These are phyloP conservation scores for Dermatemys mawii DNA, from an alignment of 2,113 vertebrate species.

Conservation along the genomic window DNA sequence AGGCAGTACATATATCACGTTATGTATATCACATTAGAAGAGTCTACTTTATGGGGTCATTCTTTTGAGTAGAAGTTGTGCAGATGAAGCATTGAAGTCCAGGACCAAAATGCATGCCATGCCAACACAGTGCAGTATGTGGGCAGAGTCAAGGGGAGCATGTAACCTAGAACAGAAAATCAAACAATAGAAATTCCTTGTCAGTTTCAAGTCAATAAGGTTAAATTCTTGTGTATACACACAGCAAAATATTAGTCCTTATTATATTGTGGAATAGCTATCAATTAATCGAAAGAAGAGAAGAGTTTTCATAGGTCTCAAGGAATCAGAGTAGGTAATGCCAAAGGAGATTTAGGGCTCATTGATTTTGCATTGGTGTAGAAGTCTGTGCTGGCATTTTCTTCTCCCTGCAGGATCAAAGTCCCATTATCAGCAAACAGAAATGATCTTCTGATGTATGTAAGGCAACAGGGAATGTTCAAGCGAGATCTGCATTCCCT, in stretches of 20 bases:
- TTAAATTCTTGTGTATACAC: neutral
- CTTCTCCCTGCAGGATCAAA: neutral
- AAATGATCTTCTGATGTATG: neutral
- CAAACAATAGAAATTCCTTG: neutral
- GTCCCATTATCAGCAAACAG: neutral
- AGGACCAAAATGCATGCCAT: slow-evolving; percentile 31
- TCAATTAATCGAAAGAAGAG: neutral
- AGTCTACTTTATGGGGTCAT: neutral
- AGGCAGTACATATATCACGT: slow-evolving; percentile 18
- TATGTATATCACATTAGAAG: neutral
- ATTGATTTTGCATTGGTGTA: neutral
- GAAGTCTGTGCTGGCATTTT: neutral
- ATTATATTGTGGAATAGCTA: neutral
- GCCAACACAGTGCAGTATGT: slow-evolving; percentile 16
- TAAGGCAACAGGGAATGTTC: neutral
- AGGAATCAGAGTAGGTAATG: neutral
- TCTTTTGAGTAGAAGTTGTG: neutral
- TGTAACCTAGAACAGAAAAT: slow-evolving; percentile 9
- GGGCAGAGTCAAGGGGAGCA: slow-evolving; percentile 14
- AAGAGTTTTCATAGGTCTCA: neutral
- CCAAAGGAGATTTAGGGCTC: neutral
- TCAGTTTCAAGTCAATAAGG: neutral
- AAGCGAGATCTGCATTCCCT: neutral
- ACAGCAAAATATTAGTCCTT: neutral
- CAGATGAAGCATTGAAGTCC: slow-evolving; percentile 3